These are phyloP conservation scores for Desmophyllum pertusum DNA, from an alignment of 92 coral and sea anemone genomes.

Conservation along the genomic window DNA sequence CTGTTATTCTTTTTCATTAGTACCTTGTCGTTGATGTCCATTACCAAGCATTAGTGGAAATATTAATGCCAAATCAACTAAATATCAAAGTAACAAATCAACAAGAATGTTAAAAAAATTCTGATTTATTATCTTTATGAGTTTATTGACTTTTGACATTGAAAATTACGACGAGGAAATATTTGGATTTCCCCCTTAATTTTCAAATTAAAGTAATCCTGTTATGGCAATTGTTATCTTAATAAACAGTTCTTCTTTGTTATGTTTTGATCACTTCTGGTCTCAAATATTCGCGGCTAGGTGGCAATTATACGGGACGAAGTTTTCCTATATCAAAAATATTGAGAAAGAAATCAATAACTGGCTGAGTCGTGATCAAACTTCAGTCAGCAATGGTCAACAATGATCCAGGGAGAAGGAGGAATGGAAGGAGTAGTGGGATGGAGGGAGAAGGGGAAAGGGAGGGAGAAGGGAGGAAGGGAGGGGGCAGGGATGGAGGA, in stretches of 20 bases:
- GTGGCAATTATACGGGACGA: neutral
- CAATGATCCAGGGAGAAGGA: too few species aligned
- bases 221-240: neutral
- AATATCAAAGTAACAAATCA: neutral
- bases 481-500: neutral
- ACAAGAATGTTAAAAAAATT: too few species aligned
- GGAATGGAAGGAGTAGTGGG: neutral
- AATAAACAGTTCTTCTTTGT: neutral
- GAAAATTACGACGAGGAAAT: neutral
- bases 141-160: neutral
- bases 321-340: neutral
- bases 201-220: neutral
- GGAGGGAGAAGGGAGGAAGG: neutral
- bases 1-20: neutral
- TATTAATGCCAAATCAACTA: neutral
- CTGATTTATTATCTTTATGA: neutral
- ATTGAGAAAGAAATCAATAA: neutral
- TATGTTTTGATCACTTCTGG: neutral
- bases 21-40: neutral
- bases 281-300: neutral
- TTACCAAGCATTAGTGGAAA: neutral
- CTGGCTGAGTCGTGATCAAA: neutral
- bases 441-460: neutral
- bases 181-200: neutral
- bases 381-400: neutral